A percentile compares a stretch with the other conserved stretches of the same genome.
Evolutionary conservation across 92 coral and sea anemone genomes (phyloP).

Genomic region (Virgularia gustaviana): DNA sequence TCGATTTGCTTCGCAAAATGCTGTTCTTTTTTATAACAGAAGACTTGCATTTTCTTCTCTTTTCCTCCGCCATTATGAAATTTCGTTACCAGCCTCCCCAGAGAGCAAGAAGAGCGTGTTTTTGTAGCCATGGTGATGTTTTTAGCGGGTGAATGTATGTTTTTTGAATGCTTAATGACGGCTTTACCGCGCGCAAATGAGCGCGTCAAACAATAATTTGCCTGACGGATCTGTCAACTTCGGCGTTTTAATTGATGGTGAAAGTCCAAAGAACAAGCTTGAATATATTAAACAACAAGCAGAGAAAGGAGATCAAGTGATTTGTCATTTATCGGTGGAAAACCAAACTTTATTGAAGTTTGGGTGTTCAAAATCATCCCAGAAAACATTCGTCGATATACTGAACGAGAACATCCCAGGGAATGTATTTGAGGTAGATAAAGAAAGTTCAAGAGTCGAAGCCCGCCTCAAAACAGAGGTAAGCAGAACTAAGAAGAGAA

Average conservation of each 20-base stretch:
- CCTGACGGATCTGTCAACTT: not conserved
- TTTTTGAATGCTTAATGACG: too few species aligned
- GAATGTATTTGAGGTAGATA: not conserved
- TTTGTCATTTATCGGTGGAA: not conserved
- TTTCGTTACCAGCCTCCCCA: too few species aligned
- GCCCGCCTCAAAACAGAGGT: not conserved
- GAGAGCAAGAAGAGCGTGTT: too few species aligned
- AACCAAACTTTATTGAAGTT: not conserved
- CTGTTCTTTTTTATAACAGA: too few species aligned
- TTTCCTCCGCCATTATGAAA: too few species aligned
- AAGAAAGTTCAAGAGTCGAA: not conserved
- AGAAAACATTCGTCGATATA: not conserved
- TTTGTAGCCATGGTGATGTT: too few species aligned
- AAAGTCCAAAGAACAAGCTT: conserved; percentile 2
- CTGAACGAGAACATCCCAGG: not conserved
- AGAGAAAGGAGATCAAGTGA: conserved; percentile 21
- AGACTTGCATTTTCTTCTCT: too few species aligned
- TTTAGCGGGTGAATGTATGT: too few species aligned
- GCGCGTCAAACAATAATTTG: too few species aligned
- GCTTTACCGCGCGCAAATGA: not conserved
- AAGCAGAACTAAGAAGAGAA: not conserved
- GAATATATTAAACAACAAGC: conserved; percentile 30
- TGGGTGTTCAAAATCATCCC: not conserved
- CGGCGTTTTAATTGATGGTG: conserved; percentile 38
- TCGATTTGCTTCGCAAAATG: too few species aligned